Evolutionary conservation across 2,888 invertebrate species (phyloP), one percentile per base, ranked within the genome.

Genomic region (Andrena fulva): DNA sequence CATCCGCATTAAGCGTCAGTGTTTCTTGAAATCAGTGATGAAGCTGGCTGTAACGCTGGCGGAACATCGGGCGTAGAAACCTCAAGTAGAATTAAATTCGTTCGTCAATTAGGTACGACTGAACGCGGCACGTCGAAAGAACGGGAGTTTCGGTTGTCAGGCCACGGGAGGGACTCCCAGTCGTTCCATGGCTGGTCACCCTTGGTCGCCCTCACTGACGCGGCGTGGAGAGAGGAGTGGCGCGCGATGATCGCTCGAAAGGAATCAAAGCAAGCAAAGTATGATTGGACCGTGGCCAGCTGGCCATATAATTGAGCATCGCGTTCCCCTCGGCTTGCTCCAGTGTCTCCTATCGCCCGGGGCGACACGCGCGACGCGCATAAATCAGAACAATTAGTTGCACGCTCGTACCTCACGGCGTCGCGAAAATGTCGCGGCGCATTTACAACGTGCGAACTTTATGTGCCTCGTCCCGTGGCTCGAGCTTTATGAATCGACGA

Each of bases 301-400:
- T 89, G 87, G 89, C 80, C 85, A 87, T 90, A 90, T 91, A 91
- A 91, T 91, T 88, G 90, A 90, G 89, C 88, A 86, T 85, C 85
- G 79, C 82, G 85, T 85, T 87, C 77, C 79, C 77, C 81, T 85
- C 85, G 81, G 79, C 64, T 83, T 80, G 80, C 67, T 80, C 85
- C 86, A 84, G 80, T 84, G 88, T 86, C 84, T 85, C 72, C 73
- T 74, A 85, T 73, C 83, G 80, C 72, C 85, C 56, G 68, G 77
- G 74, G 59, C 88, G 80, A 82, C 84, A 80, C 80, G 78, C 82
- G 72, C 75, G 59, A 68, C 73, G 80, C 76, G 85, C 85, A 91
- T 91, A 91, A 91, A 91, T 91, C 91, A 87, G 88, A 81, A 90
- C 91, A 91, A 91, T 91, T 91, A 91, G 90, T 89, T 90, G 84